Conservation (phyloP, 2,797 vertebrate genomes). For the Rhinogobio ventralis region DNA sequence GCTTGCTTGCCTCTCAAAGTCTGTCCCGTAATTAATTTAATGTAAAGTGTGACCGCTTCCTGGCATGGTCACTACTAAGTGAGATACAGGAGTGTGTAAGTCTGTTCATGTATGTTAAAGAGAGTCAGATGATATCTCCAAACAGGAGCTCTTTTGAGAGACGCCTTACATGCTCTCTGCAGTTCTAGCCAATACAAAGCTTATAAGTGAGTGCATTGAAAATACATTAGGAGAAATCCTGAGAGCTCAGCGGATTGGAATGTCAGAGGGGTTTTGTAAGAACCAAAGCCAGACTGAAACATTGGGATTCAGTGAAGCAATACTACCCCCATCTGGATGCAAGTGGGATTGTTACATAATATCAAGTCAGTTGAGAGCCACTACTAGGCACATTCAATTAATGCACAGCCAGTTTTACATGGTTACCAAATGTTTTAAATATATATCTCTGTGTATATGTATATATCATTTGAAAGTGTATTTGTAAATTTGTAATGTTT, state of each 20-base stretch:
- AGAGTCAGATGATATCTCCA: constrained; percentile 37
- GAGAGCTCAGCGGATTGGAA: constrained; percentile 65
- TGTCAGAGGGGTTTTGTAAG: constrained; percentile 56
- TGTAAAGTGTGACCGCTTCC: not conserved
- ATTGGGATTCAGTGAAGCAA: constrained; percentile 44
- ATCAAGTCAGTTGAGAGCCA: not conserved
- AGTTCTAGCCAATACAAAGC: constrained; percentile 57
- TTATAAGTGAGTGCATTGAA: constrained; percentile 68
- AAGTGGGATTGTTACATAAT: not conserved
- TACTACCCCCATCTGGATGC: constrained; percentile 68
- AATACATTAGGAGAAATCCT: constrained; percentile 69
- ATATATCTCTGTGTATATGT: not conserved
- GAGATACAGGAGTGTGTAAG: not conserved
- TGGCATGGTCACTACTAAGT: not conserved
- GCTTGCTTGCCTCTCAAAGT: constrained; percentile 47
- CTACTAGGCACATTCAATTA: not conserved
- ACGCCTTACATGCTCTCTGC: constrained; percentile 59
- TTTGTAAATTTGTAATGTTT: no score
- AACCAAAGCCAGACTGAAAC: constrained; percentile 3
- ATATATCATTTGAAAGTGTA: no score
- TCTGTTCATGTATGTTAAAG: constrained; percentile 5
- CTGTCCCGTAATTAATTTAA: constrained; percentile 51
- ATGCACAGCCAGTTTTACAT: not conserved
- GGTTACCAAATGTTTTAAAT: no score
- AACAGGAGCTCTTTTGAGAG: constrained; percentile 51